Evolutionary conservation across 2,888 invertebrate genomes (phyloP).

Genomic region (Ethmia dodecea): DNA sequence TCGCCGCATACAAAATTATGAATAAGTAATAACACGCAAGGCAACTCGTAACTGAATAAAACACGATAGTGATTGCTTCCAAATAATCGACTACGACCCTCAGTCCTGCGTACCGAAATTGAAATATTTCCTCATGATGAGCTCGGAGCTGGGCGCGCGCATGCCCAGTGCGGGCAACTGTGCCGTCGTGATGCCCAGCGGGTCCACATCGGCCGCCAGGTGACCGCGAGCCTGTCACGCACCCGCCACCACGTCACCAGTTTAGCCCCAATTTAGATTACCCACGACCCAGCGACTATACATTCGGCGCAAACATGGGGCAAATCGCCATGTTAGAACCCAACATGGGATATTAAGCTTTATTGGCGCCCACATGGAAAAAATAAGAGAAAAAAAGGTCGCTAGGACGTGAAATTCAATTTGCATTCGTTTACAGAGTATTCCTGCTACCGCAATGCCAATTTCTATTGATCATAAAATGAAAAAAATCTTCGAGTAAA

Average conservation of each 20-base stretch:
- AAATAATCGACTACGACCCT: slow-evolving; percentile 32
- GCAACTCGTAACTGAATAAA: slow-evolving; percentile 38
- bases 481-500: no score
- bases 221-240: slow-evolving; percentile 92
- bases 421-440: slow-evolving; percentile 21
- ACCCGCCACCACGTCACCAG: slow-evolving; percentile 55
- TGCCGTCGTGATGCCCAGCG: slow-evolving; percentile 91
- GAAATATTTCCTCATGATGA: slow-evolving; percentile 78
- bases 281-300: slow-evolving; percentile 13
- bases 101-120: slow-evolving; percentile 67
- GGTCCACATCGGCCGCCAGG: slow-evolving; percentile 95
- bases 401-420: slow-evolving; percentile 40
- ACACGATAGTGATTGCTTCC: slow-evolving; percentile 41
- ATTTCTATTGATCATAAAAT: no score
- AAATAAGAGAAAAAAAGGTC: slow-evolving; percentile 24
- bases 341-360: slow-evolving; percentile 11
- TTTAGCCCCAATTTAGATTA: slow-evolving; percentile 41
- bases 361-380: slow-evolving; percentile 2
- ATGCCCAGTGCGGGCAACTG: slow-evolving; percentile 76
- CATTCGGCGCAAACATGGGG: not conserved
- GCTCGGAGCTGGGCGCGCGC: slow-evolving; percentile 72
- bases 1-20: slow-evolving; percentile 35
- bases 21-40: slow-evolving; percentile 50
- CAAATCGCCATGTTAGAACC: no score
- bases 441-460: slow-evolving; percentile 40